These are phyloP conservation scores for Florisuga fusca DNA, from an alignment of 2,797 vertebrate genomes.

Conservation along the genomic window DNA sequence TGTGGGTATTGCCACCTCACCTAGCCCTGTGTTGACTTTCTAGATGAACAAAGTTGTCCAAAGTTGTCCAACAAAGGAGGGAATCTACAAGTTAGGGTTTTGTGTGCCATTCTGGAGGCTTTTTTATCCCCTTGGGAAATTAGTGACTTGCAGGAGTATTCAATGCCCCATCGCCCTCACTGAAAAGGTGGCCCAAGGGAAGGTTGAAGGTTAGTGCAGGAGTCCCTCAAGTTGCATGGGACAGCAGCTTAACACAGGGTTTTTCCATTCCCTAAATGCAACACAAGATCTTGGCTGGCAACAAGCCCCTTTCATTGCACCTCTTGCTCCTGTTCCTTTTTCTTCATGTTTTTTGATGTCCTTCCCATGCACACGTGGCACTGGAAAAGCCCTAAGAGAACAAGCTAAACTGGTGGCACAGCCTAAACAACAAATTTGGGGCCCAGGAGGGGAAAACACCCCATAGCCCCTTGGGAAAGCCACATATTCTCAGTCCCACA, in stretches of 20 bases:
- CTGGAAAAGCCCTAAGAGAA: not conserved
- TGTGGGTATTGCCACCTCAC: not conserved
- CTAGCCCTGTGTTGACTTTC: rapidly evolving
- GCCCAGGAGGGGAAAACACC: rapidly evolving
- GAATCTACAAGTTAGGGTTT: not conserved
- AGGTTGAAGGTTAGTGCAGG: not conserved
- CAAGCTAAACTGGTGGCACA: not conserved
- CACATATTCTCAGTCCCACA: rapidly evolving
- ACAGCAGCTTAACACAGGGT: not conserved
- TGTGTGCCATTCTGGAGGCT: not conserved
- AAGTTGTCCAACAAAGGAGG: not conserved
- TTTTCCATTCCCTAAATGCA: not conserved
- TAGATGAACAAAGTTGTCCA: not conserved
- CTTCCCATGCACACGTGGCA: rapidly evolving
- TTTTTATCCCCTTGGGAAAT: rapidly evolving
- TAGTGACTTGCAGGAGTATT: not conserved
- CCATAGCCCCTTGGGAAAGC: not conserved
- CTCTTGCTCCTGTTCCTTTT: not conserved
- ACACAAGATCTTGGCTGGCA: not conserved
- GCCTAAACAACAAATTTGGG: not conserved
- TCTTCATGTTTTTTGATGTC: not conserved
- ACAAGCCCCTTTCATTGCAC: not conserved
- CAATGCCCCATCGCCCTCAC: not conserved
- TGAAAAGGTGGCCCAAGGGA: rapidly evolving
- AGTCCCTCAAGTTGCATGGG: not conserved